Evolutionary conservation across 2,888 invertebrate species (phyloP), one percentile per base, ranked within the genome.

Genomic region (Callimorpha dominula): DNA sequence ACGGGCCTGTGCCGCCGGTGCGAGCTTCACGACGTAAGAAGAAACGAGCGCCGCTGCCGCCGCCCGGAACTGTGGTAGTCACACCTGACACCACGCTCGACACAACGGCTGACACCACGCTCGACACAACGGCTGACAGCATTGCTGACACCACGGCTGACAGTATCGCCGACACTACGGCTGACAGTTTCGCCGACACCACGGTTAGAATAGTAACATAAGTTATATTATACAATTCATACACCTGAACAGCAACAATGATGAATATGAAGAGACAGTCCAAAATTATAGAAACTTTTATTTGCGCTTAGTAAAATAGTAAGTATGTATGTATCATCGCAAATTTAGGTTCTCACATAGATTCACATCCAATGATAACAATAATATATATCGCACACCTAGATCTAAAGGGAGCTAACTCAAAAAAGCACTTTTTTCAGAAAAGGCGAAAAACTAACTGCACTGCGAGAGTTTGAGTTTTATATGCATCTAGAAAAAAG

Each of bases 31-130:
- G 96, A 17, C 95, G 97, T 50, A 97, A 97, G 92, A 97, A 97
- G 90, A 96, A 96, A 78, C 96, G 96, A 76, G 97, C 97, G 0
- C 97, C 97, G 0, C 96, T 95, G 68, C 96, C 97, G 8, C 97
- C 94, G 3, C 87, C 87, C 2, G 82, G 83, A 20, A 65, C 77
- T 12, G 42, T 67, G 11, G 79, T 74, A 9, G 79, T 88, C 4
- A 81, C 81, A 50, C 83, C 89, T 73, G 91, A 93, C 76, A 82
- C 88, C 67, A 88, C 90, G 20, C 65, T 67, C 0, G 70, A 74
- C 15, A 72, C 63, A n/a, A 76, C 76, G 4, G 52, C 74, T 11
- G 80, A 82, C 40, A 79, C 88, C 3, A 50, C 87, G 63, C 71
- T 71, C 66, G 90, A 93, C 79, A 84, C 88, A 67, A 89, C 91